Percentiles rank a stretch among this genome's conserved stretches.
Evolutionary conservation across 1,140 invertebrate genomes (phyloP).

Genomic region (Cryptotermes secundus): DNA sequence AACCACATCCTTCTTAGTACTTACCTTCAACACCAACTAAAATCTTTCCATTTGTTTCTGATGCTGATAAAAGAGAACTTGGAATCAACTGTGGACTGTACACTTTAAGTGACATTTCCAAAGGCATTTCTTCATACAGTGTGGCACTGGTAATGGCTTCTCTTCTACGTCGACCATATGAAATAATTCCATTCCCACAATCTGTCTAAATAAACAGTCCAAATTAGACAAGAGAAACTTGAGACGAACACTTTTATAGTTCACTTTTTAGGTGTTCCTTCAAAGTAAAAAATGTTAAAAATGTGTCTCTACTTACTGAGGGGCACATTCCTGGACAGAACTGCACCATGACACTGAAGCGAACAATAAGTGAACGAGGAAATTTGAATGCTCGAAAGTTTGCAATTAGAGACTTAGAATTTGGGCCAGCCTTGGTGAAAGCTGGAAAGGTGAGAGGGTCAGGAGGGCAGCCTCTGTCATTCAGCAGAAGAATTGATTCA

Average conservation of each 20-base stretch:
- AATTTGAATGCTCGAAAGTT: constrained; percentile 69
- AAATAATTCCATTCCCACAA: constrained; percentile 21
- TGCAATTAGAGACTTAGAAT: constrained; percentile 50
- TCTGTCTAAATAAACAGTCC: not conserved
- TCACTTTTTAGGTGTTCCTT: too few relatives aligned
- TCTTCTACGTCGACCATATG: constrained; percentile 21
- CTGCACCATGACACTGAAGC: constrained; percentile 66
- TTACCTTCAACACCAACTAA: not conserved
- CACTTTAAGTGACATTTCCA: not conserved
- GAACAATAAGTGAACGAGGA: constrained; percentile 64
- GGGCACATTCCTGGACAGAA: constrained; percentile 63
- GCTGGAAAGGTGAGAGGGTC: constrained; percentile 55
- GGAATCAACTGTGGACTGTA: not conserved
- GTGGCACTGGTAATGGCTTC: not conserved
- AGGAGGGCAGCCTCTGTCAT: constrained; percentile 57
- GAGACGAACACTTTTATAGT: too few relatives aligned
- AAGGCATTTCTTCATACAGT: constrained; percentile 15
- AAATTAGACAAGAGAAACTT: too few relatives aligned
- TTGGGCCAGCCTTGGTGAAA: constrained; percentile 46
- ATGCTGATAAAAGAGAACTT: not conserved
- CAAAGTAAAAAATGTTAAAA: too few relatives aligned
- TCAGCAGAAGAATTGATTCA: constrained; percentile 52
- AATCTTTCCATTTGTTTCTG: not conserved
- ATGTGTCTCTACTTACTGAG: constrained; percentile 47
- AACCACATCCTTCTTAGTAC: too few relatives aligned